Evolutionary conservation across 1,140 invertebrate species (phyloP), one percentile per base, ranked within the genome.

Genomic region (Eufriesea mexicana): DNA sequence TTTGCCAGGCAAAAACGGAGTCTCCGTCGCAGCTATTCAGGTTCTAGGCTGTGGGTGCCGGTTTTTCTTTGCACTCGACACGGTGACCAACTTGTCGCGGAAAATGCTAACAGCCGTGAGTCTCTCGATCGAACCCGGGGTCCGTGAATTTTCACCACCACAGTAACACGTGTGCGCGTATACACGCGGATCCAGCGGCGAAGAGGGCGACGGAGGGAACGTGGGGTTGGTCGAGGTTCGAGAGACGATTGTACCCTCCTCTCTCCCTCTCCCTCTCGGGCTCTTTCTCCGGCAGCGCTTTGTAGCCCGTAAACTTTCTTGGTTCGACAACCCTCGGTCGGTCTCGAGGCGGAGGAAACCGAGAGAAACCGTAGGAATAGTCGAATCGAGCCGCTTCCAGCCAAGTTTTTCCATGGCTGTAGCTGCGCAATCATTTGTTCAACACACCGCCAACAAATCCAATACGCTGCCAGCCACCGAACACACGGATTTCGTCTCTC

Each of bases 391-490:
- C 86, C 75, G 84, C 64, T 78, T 86, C 74, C 78, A 83, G 83
- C 79, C 90, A 92, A 93, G 90, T 93, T 93, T 92, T 92, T 92
- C 89, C 91, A 87, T 88, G 89, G 87, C 85, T 86, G 89, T 90
- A 89, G 90, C 86, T 86, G 86, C 87, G 91, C 91, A 93, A 93
- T 93, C 92, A 93, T 93, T 93, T 93, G 93, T 93, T 91, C 90
- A 93, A 93, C 92, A 93, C 92, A 93, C 91, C 90, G 86, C 90
- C 92, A 91, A 93, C 93, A 93, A 93, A 93, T 93, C 91, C 91
- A 93, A 93, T 92, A 92, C 91, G 81, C 59, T 83, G 79, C 84
- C 73, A 83, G 64, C 75, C 64, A 71, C 45, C 77, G 77, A 86
- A 77, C 88, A 84, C 80, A 84, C 59, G 81, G 76, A 89, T 76